Evolutionary conservation across 2,888 invertebrate species (phyloP).

Genomic region (Cephus rjabovi): DNA sequence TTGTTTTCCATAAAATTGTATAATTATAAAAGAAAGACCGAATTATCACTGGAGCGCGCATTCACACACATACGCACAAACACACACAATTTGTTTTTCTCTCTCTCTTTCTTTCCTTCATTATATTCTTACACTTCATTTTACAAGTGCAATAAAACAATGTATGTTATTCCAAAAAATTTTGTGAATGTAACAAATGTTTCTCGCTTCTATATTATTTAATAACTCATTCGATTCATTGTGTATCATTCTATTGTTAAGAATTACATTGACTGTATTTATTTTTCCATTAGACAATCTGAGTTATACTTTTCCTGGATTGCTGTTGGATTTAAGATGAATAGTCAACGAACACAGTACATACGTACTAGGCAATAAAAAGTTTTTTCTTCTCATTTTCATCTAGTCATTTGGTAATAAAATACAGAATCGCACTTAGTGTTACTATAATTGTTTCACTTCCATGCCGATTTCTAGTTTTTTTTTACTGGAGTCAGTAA

Average conservation of each 20-base stretch:
- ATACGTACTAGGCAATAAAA: not conserved
- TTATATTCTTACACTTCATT: not conserved
- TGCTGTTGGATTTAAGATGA: not conserved
- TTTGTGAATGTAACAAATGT: not conserved
- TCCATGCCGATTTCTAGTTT: slow-evolving; percentile 37
- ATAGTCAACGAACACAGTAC: not conserved
- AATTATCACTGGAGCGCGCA: not conserved
- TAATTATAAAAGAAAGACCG: not conserved
- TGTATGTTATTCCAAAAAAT: not conserved
- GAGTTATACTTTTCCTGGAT: not conserved
- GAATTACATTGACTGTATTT: not conserved
- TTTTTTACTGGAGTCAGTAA: slow-evolving; percentile 50
- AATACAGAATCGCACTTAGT: slow-evolving; percentile 56
- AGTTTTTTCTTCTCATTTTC: not conserved
- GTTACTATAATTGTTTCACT: slow-evolving; percentile 41
- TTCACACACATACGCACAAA: not conserved
- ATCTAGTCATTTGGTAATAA: not conserved
- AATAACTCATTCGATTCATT: not conserved
- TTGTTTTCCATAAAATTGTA: not conserved
- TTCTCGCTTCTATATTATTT: not conserved
- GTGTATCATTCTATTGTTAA: not conserved
- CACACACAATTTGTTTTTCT: not conserved
- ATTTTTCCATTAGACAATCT: not conserved
- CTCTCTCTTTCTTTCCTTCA: not conserved
- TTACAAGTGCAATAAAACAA: not conserved